A percentile compares a stretch with the other conserved stretches of the same genome.
phyloP scores from a whole-genome alignment of 2,113 vertebrate genomes.

The Cheirogaleus medius region DNA sequence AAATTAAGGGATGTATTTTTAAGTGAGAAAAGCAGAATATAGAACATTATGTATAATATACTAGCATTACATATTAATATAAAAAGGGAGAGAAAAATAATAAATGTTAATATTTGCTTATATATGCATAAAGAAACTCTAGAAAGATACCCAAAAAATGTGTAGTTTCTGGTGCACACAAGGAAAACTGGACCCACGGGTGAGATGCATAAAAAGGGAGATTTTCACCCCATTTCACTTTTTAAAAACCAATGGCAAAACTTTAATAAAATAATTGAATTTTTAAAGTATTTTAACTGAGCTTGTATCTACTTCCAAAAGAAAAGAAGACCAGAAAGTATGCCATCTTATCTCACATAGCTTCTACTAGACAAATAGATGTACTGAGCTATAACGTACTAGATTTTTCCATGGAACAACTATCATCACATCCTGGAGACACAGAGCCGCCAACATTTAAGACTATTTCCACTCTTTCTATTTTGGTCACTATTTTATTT shows the following conservation, averaged over 20 bases:
- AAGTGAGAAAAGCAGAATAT: neutral
- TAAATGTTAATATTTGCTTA: neutral
- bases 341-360: neutral
- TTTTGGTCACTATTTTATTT: neutral
- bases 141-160: neutral
- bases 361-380: neutral
- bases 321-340: neutral
- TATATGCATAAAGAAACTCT: neutral
- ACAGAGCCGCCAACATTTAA: neutral
- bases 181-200: neutral
- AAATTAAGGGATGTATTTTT: conserved; percentile 11
- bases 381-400: neutral
- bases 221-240: neutral
- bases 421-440: neutral
- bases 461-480: neutral
- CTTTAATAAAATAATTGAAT: neutral
- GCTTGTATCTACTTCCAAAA: neutral
- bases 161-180: neutral
- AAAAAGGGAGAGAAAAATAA: neutral
- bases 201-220: neutral
- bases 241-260: neutral
- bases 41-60: neutral
- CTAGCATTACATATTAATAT: neutral
- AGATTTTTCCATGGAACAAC: neutral
- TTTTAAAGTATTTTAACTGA: neutral